Percentiles rank a stretch among this genome's conserved stretches.
phyloP scores from a whole-genome alignment of 2,888 invertebrate species.

The Drosophila borborema region DNA sequence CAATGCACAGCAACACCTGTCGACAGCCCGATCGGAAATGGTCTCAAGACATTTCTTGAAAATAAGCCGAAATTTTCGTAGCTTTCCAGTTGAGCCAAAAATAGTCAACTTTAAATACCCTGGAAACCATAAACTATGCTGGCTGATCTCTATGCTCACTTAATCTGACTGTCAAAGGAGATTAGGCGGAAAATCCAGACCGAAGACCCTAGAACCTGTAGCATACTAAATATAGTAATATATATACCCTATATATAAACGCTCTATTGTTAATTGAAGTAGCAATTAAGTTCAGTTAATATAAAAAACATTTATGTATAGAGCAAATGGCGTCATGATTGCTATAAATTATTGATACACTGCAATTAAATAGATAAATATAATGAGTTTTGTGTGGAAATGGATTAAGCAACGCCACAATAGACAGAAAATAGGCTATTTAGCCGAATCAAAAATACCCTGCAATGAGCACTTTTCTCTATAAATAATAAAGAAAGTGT shows the following conservation, averaged over 20 bases:
- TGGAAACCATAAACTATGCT: not conserved
- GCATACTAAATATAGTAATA: constrained; percentile 1
- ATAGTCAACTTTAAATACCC: constrained; percentile 18
- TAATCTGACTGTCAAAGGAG: not conserved
- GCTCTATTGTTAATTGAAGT: constrained; percentile 47
- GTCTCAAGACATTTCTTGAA: constrained; percentile 1
- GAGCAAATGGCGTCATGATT: constrained; percentile 65
- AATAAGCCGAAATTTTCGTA: constrained; percentile 9
- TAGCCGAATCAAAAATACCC: constrained; percentile 11
- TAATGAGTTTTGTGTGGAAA: constrained; percentile 6
- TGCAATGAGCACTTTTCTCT: not conserved
- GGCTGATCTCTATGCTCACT: too few relatives aligned
- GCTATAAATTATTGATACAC: constrained; percentile 68
- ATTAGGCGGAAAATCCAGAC: not conserved
- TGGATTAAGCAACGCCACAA: constrained; percentile 1
- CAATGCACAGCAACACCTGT: constrained; percentile 72
- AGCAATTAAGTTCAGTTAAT: constrained; percentile 20
- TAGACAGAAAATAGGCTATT: too few relatives aligned
- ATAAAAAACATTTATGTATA: constrained; percentile 61
- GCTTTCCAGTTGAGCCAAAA: constrained; percentile 30
- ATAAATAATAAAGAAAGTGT: not conserved
- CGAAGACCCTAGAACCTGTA: not conserved
- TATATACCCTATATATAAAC: not conserved
- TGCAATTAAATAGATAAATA: constrained; percentile 36
- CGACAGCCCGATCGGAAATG: constrained; percentile 45